phyloP scores from a whole-genome alignment of 1,140 invertebrate genomes.

The Drosophila takahashii region DNA sequence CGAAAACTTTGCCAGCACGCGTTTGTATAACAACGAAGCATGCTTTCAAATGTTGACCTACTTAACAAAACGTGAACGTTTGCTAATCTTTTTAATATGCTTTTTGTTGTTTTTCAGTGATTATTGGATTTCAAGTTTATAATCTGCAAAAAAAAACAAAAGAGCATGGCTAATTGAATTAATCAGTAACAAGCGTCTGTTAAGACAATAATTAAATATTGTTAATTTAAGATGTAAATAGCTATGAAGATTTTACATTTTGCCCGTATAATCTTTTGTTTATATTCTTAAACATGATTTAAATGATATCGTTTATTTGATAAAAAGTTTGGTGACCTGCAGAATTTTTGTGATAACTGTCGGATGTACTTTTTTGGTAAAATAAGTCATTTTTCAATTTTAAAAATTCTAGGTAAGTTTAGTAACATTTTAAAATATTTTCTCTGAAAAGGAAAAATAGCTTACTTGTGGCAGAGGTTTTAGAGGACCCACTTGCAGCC shows the following conservation, averaged over 20 bases:
- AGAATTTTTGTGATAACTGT: too few species aligned
- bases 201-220: background rate
- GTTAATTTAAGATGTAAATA: conserved; percentile 13
- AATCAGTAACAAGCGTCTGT: background rate
- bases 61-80: background rate
- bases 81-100: conserved; percentile 2
- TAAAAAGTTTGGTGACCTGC: conserved; percentile 6
- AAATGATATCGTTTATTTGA: background rate
- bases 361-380: too few species aligned
- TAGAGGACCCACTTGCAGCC: conserved; percentile 85
- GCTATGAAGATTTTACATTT: background rate
- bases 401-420: background rate
- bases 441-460: conserved; percentile 1
- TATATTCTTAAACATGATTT: background rate
- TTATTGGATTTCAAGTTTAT: background rate
- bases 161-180: background rate
- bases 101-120: background rate
- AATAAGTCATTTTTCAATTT: too few species aligned
- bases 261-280: background rate
- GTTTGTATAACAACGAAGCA: background rate
- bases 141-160: background rate
- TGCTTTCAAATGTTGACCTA: conserved; percentile 11
- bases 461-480: conserved; percentile 85
- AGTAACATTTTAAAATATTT: background rate
- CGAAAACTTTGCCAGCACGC: background rate